Conservation (phyloP, 2,888 invertebrate species). For the Yponomeuta sedellus region DNA sequence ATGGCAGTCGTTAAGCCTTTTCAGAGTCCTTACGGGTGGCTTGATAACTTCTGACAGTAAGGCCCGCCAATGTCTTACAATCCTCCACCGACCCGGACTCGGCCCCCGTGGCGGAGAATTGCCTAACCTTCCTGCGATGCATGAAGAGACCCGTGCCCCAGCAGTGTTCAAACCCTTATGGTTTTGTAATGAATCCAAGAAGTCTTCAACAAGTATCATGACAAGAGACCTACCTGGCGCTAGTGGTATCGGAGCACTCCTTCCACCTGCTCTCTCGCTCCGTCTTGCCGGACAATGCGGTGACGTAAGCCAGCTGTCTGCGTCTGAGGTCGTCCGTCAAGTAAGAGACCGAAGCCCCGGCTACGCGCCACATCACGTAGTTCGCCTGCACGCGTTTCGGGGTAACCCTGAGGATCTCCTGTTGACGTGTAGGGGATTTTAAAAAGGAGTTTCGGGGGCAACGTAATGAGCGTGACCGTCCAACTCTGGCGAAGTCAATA, state of each 20-base stretch:
- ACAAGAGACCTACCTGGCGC: slow-evolving; percentile 77
- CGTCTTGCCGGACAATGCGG: slow-evolving; percentile 88
- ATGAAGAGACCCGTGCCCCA: no score
- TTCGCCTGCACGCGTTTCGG: slow-evolving; percentile 83
- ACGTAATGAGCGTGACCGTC: no score
- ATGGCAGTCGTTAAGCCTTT: no score
- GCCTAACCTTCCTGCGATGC: no score
- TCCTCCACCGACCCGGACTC: no score
- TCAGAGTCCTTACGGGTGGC: no score
- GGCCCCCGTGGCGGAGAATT: no score
- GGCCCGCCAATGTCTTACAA: no score
- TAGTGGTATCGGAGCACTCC: slow-evolving; percentile 89
- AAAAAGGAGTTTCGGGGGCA: background rate
- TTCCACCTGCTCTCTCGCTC: slow-evolving; percentile 94
- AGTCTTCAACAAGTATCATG: background rate
- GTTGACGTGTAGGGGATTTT: background rate
- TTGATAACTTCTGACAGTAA: no score
- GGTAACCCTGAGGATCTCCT: slow-evolving; percentile 64
- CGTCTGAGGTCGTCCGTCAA: slow-evolving; percentile 86
- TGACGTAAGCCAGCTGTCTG: slow-evolving; percentile 87
- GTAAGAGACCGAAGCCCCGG: slow-evolving; percentile 87
- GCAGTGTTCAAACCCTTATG: no score
- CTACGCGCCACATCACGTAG: slow-evolving; percentile 95
- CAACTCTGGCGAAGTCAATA: no score
- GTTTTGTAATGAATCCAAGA: no score